phyloP scores from a whole-genome alignment of 2,888 invertebrate species.

The Polydrusus pterygomalis region DNA sequence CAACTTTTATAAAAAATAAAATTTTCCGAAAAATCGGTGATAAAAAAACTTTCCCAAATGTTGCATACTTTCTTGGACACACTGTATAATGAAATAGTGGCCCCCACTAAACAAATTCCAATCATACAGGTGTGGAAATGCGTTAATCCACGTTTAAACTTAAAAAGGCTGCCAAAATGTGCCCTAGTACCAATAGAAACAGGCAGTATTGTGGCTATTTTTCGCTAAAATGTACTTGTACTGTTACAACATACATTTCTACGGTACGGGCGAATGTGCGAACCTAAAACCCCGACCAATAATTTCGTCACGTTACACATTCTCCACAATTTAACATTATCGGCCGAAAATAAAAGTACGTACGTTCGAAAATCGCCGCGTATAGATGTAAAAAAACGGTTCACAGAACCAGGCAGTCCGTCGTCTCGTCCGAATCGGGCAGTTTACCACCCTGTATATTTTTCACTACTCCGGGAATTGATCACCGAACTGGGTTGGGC shows the following conservation, averaged over 20 bases:
- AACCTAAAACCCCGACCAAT: neutral
- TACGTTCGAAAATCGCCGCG: slow-evolving; percentile 23
- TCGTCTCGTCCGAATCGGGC: slow-evolving; percentile 69
- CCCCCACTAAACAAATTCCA: no score
- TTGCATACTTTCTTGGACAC: no score
- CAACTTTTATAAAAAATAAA: no score
- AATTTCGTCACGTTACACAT: no score
- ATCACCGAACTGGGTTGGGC: slow-evolving; percentile 61
- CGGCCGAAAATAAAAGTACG: slow-evolving; percentile 17
- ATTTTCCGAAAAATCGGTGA: no score
- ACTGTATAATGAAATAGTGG: no score
- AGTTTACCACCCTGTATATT: slow-evolving; percentile 68
- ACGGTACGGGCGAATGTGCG: no score
- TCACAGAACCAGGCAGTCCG: slow-evolving; percentile 71
- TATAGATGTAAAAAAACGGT: slow-evolving; percentile 64
- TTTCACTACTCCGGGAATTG: slow-evolving; percentile 59
- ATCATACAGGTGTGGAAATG: no score
- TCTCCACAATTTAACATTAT: neutral
- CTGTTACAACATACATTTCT: no score
- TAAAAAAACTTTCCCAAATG: no score
- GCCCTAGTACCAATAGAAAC: neutral
- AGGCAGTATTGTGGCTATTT: neutral
- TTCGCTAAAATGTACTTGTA: neutral
- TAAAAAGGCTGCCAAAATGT: no score
- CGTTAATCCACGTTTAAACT: no score